Conservation (phyloP, 2,888 invertebrate species). For the Leucozona laternaria region DNA sequence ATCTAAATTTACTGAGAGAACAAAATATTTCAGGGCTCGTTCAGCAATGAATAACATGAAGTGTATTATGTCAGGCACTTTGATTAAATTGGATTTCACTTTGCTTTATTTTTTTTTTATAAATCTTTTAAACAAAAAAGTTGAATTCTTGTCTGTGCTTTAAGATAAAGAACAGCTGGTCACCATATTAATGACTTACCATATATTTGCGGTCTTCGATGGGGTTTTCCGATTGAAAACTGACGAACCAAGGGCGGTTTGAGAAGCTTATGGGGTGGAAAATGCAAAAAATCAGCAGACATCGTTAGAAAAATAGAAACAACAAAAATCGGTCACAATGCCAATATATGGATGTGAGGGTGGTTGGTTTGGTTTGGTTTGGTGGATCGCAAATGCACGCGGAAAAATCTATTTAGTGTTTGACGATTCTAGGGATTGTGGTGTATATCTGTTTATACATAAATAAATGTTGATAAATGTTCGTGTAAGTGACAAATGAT, state of each 20-base stretch:
- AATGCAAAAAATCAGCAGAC: slow-evolving; percentile 57
- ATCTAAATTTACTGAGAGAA: too few relatives aligned
- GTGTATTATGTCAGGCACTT: too few relatives aligned
- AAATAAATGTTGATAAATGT: slow-evolving; percentile 20
- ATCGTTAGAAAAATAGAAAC: slow-evolving; percentile 11
- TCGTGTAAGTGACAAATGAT: slow-evolving; percentile 40
- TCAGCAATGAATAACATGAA: not conserved
- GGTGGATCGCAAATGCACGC: slow-evolving; percentile 24
- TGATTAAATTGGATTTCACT: too few relatives aligned
- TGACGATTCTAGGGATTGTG: not conserved
- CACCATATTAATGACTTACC: not conserved
- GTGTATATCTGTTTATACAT: not conserved
- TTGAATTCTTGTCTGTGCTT: not conserved
- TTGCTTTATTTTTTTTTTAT: not conserved
- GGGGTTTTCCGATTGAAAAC: slow-evolving; percentile 28
- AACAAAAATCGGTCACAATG: slow-evolving; percentile 36
- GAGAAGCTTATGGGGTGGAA: slow-evolving; percentile 44
- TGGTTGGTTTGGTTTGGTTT: not conserved
- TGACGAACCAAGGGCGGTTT: slow-evolving; percentile 38
- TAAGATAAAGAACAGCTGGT: not conserved
- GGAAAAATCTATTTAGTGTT: slow-evolving; percentile 12
- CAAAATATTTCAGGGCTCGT: too few relatives aligned
- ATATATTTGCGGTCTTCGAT: not conserved
- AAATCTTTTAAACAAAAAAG: not conserved
- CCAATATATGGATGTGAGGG: slow-evolving; percentile 4